Conservation (phyloP, 2,113 vertebrate genomes). For the Gymnogyps californianus region DNA sequence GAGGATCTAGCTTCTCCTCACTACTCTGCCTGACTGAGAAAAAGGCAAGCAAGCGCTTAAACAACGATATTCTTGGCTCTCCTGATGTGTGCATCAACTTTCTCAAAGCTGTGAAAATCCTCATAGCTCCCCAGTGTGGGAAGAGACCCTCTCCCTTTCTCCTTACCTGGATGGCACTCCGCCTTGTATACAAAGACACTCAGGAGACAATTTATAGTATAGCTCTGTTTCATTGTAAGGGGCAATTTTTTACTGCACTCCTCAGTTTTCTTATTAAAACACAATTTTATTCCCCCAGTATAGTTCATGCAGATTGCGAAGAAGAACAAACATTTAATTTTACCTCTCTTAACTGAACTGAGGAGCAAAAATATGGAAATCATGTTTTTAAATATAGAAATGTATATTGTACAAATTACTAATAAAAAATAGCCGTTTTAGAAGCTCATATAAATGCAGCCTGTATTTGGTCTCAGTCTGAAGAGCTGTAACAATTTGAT, state of each 20-base stretch:
- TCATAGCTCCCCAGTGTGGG: rapidly evolving
- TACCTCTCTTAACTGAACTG: neutral
- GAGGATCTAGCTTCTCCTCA: neutral
- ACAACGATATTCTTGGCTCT: neutral
- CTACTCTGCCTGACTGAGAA: neutral
- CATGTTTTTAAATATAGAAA: rapidly evolving
- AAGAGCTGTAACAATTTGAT: neutral
- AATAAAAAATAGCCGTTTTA: neutral
- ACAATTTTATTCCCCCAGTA: neutral
- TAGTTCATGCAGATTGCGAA: neutral
- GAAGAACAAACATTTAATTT: neutral
- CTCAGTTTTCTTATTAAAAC: neutral
- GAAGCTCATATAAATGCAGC: rapidly evolving
- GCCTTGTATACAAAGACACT: neutral
- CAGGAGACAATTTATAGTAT: rapidly evolving
- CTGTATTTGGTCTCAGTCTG: neutral
- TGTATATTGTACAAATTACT: neutral
- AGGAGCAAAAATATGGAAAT: neutral
- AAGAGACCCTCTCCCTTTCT: neutral
- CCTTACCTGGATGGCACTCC: neutral
- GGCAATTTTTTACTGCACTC: neutral
- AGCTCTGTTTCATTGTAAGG: neutral
- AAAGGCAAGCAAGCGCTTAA: neutral
- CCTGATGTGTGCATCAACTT: neutral
- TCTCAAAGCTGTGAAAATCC: neutral